Evolutionary conservation across 2,113 vertebrate species (phyloP).

Genomic region (Hassar affinis): DNA sequence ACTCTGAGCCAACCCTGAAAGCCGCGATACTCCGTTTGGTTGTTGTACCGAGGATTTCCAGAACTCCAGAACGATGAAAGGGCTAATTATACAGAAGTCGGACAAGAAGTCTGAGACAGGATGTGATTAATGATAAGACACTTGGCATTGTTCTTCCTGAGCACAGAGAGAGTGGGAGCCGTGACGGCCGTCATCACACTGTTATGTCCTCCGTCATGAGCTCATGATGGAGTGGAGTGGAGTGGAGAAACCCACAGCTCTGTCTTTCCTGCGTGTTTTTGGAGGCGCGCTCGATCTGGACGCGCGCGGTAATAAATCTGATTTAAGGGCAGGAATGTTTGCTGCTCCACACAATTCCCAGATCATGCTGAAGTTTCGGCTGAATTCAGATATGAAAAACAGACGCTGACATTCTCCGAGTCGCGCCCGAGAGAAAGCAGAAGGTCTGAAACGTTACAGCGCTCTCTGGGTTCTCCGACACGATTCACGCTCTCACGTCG

Average conservation of each 20-base stretch:
- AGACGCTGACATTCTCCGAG: neutral
- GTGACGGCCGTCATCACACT: neutral
- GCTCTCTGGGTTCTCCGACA: neutral
- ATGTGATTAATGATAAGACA: slow-evolving; percentile 31
- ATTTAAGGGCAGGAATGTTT: slow-evolving; percentile 11
- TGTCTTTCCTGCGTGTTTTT: neutral
- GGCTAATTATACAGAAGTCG: neutral
- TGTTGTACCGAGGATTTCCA: neutral
- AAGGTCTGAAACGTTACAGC: neutral
- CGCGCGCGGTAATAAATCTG: slow-evolving; percentile 5
- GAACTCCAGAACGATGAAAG: neutral
- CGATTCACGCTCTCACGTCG: neutral
- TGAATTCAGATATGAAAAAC: slow-evolving; percentile 13
- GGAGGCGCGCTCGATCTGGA: neutral
- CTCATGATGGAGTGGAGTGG: neutral
- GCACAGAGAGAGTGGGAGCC: neutral
- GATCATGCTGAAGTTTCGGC: neutral
- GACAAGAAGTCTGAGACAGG: neutral
- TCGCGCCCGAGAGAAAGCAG: neutral
- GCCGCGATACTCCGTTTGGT: neutral
- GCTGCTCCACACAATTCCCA: slow-evolving; percentile 2
- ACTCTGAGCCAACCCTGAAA: neutral
- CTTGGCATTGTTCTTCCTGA: slow-evolving; percentile 2
- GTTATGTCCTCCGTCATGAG: slow-evolving; percentile 10
- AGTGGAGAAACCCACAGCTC: neutral